Conservation (phyloP, 1,140 invertebrate species). For the Metopolophium dirhodum region DNA sequence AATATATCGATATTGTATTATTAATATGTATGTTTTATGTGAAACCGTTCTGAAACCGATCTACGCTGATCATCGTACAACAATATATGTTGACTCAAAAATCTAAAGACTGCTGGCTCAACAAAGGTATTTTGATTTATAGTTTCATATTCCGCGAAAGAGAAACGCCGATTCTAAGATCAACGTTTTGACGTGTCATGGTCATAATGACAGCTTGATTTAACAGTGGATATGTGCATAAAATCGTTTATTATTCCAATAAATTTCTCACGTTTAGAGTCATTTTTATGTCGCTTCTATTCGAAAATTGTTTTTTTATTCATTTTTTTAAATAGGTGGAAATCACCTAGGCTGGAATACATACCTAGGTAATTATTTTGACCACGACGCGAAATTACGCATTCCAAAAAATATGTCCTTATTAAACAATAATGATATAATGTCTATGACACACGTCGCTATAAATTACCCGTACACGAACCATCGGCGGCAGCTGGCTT, state of each 20-base stretch:
- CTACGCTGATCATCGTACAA: conserved; percentile 6
- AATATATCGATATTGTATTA: neutral
- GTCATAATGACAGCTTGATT: conserved; percentile 13
- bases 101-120: neutral
- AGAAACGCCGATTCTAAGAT: conserved; percentile 2
- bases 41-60: neutral
- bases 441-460: neutral
- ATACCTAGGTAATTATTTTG: neutral
- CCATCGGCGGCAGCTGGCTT: neutral
- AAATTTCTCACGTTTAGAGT: neutral
- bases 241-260: neutral
- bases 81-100: conserved; percentile 9
- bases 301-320: neutral
- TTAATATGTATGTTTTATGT: neutral
- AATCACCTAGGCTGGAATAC: neutral
- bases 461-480: neutral
- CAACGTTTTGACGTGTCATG: neutral
- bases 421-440: neutral
- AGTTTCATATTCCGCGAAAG: neutral
- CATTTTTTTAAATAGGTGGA: neutral
- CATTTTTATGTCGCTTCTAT: neutral
- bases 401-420: neutral
- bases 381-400: neutral
- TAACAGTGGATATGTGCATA: neutral
- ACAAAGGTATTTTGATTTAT: neutral